phyloP scores from a whole-genome alignment of 2,797 vertebrate species.

The Lindbergichthys nudifrons region DNA sequence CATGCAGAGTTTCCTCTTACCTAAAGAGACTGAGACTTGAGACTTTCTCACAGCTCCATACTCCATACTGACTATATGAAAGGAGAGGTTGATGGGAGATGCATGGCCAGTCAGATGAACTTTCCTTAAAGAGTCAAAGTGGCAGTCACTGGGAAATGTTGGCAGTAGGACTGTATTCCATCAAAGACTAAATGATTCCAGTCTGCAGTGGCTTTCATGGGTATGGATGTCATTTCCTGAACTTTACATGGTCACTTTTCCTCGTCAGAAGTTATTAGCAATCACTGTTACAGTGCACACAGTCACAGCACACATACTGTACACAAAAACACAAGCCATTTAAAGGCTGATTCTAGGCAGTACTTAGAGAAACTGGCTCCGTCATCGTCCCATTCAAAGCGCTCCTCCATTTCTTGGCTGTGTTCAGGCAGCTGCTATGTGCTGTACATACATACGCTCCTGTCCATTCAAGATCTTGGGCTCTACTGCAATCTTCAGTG shows the following conservation, averaged over 20 bases:
- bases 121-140: neutral
- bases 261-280: slow-evolving; percentile 28
- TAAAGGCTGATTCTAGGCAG: slow-evolving; percentile 3
- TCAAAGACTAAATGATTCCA: slow-evolving; percentile 5
- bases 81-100: slow-evolving; percentile 9
- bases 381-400: slow-evolving; percentile 47
- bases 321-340: slow-evolving; percentile 6
- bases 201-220: slow-evolving; percentile 9
- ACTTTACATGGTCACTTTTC: slow-evolving; percentile 3
- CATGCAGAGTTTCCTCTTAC: neutral
- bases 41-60: neutral
- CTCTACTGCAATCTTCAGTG: slow-evolving; percentile 22
- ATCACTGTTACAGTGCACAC: neutral
- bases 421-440: slow-evolving; percentile 62
- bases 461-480: slow-evolving; percentile 57
- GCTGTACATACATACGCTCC: slow-evolving; percentile 61
- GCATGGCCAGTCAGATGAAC: neutral
- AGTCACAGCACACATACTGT: slow-evolving; percentile 3
- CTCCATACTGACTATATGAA: neutral
- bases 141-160: slow-evolving; percentile 17
- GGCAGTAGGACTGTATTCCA: neutral
- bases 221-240: slow-evolving; percentile 25
- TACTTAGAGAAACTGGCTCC: slow-evolving; percentile 47
- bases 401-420: slow-evolving; percentile 53
- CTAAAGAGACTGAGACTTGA: neutral